Evolutionary conservation across 2,113 vertebrate species (phyloP).

Genomic region (Eulemur macaco): DNA sequence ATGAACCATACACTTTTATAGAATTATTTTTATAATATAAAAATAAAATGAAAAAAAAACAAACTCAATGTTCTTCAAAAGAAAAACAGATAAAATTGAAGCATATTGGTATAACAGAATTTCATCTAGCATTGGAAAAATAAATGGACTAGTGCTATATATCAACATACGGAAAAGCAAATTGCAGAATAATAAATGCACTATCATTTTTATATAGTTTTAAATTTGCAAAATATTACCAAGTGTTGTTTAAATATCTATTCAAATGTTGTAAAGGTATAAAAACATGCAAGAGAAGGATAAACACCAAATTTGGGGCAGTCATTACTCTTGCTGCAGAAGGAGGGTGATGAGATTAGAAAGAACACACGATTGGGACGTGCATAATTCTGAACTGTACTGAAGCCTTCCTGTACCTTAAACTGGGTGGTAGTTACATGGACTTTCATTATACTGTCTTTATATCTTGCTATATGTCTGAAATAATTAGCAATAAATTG

Average conservation of each 20-base stretch:
- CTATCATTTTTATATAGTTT: background rate
- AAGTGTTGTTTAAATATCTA: background rate
- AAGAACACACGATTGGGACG: background rate
- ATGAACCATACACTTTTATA: background rate
- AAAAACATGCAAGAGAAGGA: background rate
- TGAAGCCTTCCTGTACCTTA: background rate
- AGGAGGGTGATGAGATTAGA: background rate
- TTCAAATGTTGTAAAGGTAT: too few relatives aligned
- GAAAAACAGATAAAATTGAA: background rate
- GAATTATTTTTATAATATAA: background rate
- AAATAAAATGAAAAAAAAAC: background rate
- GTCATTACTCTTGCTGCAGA: background rate
- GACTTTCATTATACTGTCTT: background rate
- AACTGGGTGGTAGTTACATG: background rate
- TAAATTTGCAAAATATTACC: background rate
- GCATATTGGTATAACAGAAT: background rate
- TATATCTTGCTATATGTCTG: background rate
- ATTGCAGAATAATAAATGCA: background rate
- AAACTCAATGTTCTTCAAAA: background rate
- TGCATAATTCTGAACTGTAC: background rate
- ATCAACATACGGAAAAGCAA: too few relatives aligned
- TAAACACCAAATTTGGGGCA: background rate
- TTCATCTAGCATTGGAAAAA: background rate
- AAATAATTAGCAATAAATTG: background rate
- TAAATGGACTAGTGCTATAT: background rate